Percentiles rank a stretch among this genome's conserved stretches.
Conservation (phyloP, 2,113 vertebrate genomes). For the Laterallus jamaicensis region DNA sequence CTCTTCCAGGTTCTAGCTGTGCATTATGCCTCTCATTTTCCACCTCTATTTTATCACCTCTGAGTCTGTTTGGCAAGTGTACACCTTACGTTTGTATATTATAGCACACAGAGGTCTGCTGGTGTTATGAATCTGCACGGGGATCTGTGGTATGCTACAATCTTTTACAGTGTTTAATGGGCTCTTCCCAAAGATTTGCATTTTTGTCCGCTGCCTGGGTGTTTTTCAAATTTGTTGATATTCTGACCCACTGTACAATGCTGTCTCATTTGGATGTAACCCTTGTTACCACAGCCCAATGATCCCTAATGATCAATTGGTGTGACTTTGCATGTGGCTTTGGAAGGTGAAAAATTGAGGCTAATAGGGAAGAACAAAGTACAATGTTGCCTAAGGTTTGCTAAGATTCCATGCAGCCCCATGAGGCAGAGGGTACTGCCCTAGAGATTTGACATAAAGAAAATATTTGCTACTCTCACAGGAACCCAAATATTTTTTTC, state of each 20-base stretch:
- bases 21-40: conserved; percentile 20
- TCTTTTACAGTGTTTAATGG: conserved; percentile 5
- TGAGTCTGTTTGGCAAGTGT: neutral
- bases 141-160: neutral
- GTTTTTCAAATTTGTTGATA: neutral
- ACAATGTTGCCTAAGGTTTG: neutral
- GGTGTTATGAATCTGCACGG: neutral
- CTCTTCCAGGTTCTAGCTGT: neutral
- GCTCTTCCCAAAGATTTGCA: neutral
- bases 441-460: neutral
- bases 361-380: neutral
- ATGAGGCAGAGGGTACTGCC: neutral
- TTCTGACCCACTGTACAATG: neutral
- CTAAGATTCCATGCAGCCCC: neutral
- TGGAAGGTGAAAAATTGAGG: neutral
- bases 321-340: neutral
- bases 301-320: neutral
- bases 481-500: neutral
- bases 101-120: neutral
- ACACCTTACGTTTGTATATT: neutral
- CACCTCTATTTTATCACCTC: conserved; percentile 22
- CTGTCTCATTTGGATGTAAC: neutral
- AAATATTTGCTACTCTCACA: neutral
- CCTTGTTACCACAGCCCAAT: neutral
- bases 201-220: neutral